Evolutionary conservation across 2,113 vertebrate genomes (phyloP).

Genomic region (Oreochromis spilurus): DNA sequence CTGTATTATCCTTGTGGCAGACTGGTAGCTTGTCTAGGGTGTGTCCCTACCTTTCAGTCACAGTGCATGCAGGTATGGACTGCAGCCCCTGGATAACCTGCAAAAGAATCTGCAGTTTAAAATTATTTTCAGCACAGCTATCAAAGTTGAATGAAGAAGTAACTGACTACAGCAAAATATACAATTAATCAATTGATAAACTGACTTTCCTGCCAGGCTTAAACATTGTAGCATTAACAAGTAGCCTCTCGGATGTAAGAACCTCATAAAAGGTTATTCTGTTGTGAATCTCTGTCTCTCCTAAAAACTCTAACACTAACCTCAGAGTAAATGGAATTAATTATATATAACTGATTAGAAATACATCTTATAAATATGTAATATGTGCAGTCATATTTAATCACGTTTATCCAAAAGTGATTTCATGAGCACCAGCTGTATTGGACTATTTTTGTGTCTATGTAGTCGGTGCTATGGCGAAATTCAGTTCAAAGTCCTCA

Average conservation of each 20-base stretch:
- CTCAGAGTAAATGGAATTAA: not conserved
- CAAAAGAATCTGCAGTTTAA: not conserved
- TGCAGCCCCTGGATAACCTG: not conserved
- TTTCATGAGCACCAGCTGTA: not conserved
- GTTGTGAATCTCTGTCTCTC: not conserved
- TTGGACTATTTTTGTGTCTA: not conserved
- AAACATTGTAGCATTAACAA: not conserved
- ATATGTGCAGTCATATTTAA: not conserved
- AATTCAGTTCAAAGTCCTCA: conserved; percentile 44
- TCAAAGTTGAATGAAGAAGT: not conserved
- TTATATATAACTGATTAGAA: not conserved
- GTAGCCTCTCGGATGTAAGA: not conserved
- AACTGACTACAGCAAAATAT: not conserved
- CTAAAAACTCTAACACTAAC: not conserved
- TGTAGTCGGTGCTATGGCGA: not conserved
- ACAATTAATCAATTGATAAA: not conserved
- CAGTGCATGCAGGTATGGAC: not conserved
- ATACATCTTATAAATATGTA: not conserved
- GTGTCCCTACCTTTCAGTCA: not conserved
- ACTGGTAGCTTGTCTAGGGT: not conserved
- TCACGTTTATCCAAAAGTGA: not conserved
- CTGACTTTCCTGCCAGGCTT: not conserved
- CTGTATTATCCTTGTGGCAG: not conserved
- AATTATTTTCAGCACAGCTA: not conserved
- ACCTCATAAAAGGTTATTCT: not conserved